Conservation (phyloP, 2,113 vertebrate species). For the Platanista minor region DNA sequence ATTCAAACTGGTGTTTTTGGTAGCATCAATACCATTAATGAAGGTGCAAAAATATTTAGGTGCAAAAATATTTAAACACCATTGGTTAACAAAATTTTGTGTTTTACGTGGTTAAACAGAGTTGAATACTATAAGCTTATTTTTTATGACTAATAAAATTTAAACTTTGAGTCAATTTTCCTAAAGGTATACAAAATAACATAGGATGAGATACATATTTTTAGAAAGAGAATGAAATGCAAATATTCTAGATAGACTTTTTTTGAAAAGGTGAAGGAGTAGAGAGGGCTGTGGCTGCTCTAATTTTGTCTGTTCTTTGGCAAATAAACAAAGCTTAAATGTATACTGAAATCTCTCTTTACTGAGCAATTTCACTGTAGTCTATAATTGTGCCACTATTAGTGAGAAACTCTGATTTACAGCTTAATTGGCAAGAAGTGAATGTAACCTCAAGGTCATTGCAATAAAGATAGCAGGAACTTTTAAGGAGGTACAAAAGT, state of each 20-base stretch:
- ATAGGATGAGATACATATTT: not conserved
- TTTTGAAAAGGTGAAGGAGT: not conserved
- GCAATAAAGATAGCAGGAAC: slow-evolving; percentile 64
- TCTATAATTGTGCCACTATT: slow-evolving; percentile 67
- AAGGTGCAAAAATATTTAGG: slow-evolving; percentile 25
- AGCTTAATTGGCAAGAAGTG: slow-evolving; percentile 75
- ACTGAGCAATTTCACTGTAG: slow-evolving; percentile 63
- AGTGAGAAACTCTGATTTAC: slow-evolving; percentile 77
- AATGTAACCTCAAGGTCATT: slow-evolving; percentile 72
- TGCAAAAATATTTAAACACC: slow-evolving; percentile 8
- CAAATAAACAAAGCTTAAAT: slow-evolving; percentile 68
- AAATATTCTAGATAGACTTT: not conserved
- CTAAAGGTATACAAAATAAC: not conserved
- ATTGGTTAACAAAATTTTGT: not conserved
- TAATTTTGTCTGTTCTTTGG: slow-evolving; percentile 59
- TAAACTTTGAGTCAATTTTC: not conserved
- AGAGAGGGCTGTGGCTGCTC: slow-evolving; percentile 6
- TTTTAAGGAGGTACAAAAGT: slow-evolving; percentile 54
- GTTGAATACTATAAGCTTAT: not conserved
- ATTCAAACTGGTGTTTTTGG: slow-evolving; percentile 31
- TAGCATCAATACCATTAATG: not conserved
- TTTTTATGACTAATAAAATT: slow-evolving; percentile 23
- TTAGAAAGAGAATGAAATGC: not conserved
- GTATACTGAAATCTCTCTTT: slow-evolving; percentile 69
- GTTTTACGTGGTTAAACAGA: not conserved